Evolutionary conservation across 2,113 vertebrate species (phyloP).

Genomic region (Megaceryle torquata): DNA sequence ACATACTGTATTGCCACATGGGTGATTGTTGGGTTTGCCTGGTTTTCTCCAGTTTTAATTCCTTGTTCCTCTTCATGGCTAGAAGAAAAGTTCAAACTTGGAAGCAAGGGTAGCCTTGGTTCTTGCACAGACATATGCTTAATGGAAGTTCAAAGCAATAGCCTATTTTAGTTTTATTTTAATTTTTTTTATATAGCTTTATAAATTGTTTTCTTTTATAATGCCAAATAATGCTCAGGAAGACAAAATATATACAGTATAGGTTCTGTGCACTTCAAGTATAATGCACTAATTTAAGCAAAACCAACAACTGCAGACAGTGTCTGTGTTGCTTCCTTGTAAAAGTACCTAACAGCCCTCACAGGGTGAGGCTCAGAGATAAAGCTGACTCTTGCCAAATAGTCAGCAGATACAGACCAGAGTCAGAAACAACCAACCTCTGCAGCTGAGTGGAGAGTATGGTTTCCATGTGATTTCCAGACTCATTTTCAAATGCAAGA

Average conservation of each 20-base stretch:
- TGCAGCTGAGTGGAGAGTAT: neutral
- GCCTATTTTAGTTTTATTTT: too few relatives aligned
- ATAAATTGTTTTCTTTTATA: neutral
- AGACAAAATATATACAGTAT: neutral
- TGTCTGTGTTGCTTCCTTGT: too few relatives aligned
- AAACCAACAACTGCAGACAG: neutral
- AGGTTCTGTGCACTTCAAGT: neutral
- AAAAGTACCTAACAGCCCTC: neutral
- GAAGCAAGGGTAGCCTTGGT: neutral
- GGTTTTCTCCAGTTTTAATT: neutral
- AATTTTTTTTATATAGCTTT: too few relatives aligned
- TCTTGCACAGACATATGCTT: neutral
- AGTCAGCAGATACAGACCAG: rapidly evolving
- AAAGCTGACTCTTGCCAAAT: neutral
- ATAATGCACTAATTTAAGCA: neutral
- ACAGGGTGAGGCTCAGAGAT: neutral
- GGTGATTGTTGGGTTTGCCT: neutral
- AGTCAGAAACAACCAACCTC: neutral
- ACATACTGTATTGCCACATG: neutral
- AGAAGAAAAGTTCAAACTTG: neutral
- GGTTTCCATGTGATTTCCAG: neutral
- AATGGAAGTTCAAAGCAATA: neutral
- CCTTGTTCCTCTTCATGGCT: neutral
- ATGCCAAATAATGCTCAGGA: neutral
- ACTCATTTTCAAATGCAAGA: neutral